Base-by-base conservation (phyloP, 2,888 invertebrate species). In the Agriopis marginaria region DNA sequence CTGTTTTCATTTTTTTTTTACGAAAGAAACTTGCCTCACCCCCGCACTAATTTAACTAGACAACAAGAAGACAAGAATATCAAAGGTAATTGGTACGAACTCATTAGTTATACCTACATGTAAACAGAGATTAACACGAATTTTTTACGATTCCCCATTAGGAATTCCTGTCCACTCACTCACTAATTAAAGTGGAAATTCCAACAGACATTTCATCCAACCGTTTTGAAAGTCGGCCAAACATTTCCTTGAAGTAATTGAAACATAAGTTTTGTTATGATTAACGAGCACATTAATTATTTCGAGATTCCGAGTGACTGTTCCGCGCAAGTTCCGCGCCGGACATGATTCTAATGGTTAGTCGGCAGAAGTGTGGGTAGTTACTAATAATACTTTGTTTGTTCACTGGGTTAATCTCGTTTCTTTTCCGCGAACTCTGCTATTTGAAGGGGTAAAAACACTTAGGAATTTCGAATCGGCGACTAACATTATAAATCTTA, bases 141-240 rank as follows among this genome's bases (percentile, higher is more conserved):
- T 56, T 10, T 45, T 32, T 45, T 42, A 51, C 23, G 42, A 51
- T 51, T 49, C 8, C 44, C 8, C 44, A 11, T 32, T 14, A 49
- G 5, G 17, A 42, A 64, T 64, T 64, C 56, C 64, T 58, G 44
- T 50, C 56, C 23, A 4, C 23, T 58, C 44, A 51, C 32, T 53
- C 58, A 65, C 44, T n/a, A 32, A 8, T 56, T 12, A 44, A 51
- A 42, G 17, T 14, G 58, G 55, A 54, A 60, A 60, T 47, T 40
- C 54, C 60, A 54, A 49, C 54, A 23, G 47, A n/a, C 9, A 14
- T 55, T 67, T 74, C 72, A 70, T 45, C 59, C 32, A 14, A 42
- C 40, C 32, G 42, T 40, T 73, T 80, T 83, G 82, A 80, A 75
- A 72, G 71, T 47, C 51, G 23, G 79, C 80, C 82, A 79, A 78